phyloP scores from a whole-genome alignment of 37 sponge, comb jelly and placozoan genomes.

The Tethya wilhelma region DNA sequence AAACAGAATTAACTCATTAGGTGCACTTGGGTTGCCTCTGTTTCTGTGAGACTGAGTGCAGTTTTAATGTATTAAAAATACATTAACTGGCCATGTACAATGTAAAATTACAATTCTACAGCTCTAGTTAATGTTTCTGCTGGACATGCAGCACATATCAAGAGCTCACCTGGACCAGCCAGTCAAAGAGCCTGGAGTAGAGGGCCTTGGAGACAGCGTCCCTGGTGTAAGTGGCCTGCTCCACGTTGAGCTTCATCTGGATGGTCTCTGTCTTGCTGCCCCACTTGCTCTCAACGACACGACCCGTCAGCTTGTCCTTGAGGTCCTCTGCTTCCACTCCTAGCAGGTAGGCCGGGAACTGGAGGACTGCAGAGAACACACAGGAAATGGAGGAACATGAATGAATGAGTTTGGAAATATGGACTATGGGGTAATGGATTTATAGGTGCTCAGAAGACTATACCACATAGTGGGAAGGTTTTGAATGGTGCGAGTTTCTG shows the following conservation, averaged over 20 bases:
- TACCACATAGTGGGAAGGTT: too few relatives aligned
- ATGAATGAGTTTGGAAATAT: too few relatives aligned
- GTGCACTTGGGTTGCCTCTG: background rate
- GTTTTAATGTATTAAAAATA: too few relatives aligned
- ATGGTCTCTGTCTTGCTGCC: conserved; percentile 91
- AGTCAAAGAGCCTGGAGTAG: conserved; percentile 95
- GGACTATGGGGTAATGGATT: too few relatives aligned
- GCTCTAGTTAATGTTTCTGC: background rate
- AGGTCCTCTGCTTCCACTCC: conserved; percentile 82
- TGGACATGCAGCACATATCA: background rate
- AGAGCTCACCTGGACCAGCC: conserved; percentile 80
- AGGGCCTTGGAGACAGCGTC: conserved; percentile 97
- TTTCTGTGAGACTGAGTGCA: background rate
- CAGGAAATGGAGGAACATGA: too few relatives aligned
- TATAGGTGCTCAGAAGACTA: too few relatives aligned
- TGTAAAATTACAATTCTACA: background rate
- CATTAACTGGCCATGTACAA: too few relatives aligned
- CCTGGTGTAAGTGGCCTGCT: conserved; percentile 92
- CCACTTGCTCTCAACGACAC: conserved; percentile 98
- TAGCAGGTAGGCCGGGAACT: conserved; percentile 91
- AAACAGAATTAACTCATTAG: background rate
- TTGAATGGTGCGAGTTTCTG: too few relatives aligned
- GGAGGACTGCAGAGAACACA: conserved; percentile 88
- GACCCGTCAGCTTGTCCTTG: conserved; percentile 86
- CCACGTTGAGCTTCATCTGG: conserved; percentile 89